A percentile compares a stretch with the other conserved stretches of the same genome.
Evolutionary conservation across 2,888 invertebrate species (phyloP).

Genomic region (Diaperis boleti): DNA sequence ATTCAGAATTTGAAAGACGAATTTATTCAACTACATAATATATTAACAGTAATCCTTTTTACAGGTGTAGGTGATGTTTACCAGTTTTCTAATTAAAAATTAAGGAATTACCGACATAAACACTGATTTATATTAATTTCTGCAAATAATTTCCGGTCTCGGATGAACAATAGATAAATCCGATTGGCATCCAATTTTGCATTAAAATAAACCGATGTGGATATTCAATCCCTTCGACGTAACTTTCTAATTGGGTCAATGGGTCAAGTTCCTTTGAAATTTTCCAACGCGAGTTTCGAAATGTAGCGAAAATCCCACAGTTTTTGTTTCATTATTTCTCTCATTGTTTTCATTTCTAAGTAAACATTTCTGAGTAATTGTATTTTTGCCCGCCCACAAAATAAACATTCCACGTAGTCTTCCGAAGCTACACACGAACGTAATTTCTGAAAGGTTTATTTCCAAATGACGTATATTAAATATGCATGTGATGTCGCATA

Average conservation of each 20-base stretch:
- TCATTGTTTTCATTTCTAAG: background rate
- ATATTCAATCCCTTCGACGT: background rate
- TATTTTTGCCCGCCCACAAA: background rate
- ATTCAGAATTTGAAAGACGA: too few species aligned
- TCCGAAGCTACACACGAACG: background rate
- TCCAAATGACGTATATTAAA: constrained; percentile 1
- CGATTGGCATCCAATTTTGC: background rate
- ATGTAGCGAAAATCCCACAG: background rate
- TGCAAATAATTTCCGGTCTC: background rate
- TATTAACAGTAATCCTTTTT: too few species aligned
- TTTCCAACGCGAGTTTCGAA: background rate
- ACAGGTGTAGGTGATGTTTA: too few species aligned
- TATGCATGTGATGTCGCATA: constrained; percentile 7
- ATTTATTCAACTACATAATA: too few species aligned
- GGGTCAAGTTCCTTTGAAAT: constrained; percentile 33
- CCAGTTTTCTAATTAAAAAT: too few species aligned
- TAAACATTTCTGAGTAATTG: background rate
- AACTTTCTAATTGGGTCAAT: constrained; percentile 21
- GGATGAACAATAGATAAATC: background rate
- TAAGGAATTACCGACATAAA: too few species aligned
- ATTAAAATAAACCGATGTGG: background rate
- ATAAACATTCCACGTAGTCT: background rate
- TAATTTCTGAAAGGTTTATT: background rate
- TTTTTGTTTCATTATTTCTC: background rate
- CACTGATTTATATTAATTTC: too few species aligned